These are phyloP conservation scores for Dinomys branickii DNA, from an alignment of 2,113 vertebrate genomes.

Conservation along the genomic window DNA sequence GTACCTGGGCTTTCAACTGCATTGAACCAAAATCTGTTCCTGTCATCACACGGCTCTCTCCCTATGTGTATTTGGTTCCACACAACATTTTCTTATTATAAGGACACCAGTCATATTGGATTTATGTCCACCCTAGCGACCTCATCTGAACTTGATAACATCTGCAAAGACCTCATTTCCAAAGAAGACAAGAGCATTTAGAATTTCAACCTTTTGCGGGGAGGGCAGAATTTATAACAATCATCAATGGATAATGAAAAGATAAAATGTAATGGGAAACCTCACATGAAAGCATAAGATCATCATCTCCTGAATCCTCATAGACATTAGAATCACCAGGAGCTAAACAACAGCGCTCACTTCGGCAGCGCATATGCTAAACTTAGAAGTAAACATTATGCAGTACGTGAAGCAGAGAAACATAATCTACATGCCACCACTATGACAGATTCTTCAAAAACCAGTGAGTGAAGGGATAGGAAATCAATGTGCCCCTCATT, in stretches of 20 bases:
- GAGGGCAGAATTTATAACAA: neutral
- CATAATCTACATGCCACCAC: neutral
- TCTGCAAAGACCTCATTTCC: neutral
- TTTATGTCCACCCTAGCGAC: neutral
- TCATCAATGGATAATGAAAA: neutral
- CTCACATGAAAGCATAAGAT: neutral
- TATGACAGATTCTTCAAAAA: neutral
- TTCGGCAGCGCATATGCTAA: neutral
- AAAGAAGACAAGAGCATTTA: neutral
- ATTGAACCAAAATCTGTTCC: neutral
- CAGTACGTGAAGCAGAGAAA: neutral
- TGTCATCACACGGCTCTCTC: neutral
- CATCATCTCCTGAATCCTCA: neutral
- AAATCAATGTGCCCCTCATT: neutral
- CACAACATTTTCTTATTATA: neutral
- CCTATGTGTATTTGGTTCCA: neutral
- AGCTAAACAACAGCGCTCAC: neutral
- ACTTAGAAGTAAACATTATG: neutral
- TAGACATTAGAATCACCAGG: neutral
- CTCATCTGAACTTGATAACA: neutral
- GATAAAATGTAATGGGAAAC: neutral
- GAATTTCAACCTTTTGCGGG: neutral
- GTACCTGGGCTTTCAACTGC: neutral
- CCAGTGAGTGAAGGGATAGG: neutral
- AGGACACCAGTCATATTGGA: neutral